Evolutionary conservation across 2,113 vertebrate species (phyloP).

Genomic region (Dolichotis patagonum): DNA sequence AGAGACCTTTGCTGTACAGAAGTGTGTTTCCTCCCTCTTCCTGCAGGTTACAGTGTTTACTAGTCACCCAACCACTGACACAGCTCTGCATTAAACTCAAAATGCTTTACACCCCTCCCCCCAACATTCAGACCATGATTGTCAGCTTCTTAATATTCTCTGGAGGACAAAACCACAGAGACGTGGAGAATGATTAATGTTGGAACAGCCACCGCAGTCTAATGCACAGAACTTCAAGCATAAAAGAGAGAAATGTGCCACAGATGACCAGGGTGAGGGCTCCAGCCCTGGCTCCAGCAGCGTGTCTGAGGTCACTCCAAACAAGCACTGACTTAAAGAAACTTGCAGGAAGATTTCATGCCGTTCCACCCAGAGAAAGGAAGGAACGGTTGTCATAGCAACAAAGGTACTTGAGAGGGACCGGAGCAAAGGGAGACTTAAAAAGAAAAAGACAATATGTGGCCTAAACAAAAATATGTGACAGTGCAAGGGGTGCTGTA

Average conservation of each 20-base stretch:
- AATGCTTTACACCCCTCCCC: not conserved
- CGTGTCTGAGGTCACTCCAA: not conserved
- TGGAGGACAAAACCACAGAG: not conserved
- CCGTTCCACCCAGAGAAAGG: slow-evolving; percentile 30
- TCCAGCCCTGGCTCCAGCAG: not conserved
- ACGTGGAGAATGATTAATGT: not conserved
- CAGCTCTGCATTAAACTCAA: not conserved
- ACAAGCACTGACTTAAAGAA: not conserved
- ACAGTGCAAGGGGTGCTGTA: slow-evolving; percentile 68
- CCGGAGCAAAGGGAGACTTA: slow-evolving; percentile 79
- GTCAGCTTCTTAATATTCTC: not conserved
- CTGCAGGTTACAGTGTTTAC: not conserved
- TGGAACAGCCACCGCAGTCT: not conserved
- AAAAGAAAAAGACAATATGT: slow-evolving; percentile 76
- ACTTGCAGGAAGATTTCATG: slow-evolving; percentile 21
- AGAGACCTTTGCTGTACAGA: not conserved
- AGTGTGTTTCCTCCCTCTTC: not conserved
- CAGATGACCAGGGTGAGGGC: not conserved
- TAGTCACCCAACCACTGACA: not conserved
- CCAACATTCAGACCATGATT: not conserved
- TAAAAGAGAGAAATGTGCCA: not conserved
- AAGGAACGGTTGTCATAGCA: slow-evolving; percentile 71
- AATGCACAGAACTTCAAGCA: not conserved
- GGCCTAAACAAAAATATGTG: slow-evolving; percentile 75
- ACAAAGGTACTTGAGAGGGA: slow-evolving; percentile 77